phyloP scores from a whole-genome alignment of 2,888 invertebrate species.

The Campaea margaritaria region DNA sequence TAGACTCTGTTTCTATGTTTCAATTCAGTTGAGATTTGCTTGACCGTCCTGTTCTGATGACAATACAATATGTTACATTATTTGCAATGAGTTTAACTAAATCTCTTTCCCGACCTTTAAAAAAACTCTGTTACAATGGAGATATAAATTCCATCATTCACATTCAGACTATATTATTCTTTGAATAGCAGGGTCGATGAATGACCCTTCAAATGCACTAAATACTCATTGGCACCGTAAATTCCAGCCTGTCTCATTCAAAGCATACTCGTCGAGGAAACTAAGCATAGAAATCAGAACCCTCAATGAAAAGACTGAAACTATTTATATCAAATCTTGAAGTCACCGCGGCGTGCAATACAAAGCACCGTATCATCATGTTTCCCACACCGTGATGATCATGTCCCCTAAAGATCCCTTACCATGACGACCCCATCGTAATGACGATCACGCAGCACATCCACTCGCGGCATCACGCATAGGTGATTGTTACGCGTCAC shows the following conservation, averaged over 20 bases:
- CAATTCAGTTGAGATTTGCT: no score
- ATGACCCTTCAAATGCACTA: not conserved
- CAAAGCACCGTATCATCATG: slow-evolving; percentile 28
- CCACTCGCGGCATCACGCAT: slow-evolving; percentile 37
- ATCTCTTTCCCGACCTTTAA: no score
- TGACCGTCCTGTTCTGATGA: no score
- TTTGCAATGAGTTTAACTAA: no score
- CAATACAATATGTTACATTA: no score
- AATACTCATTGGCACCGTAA: not conserved
- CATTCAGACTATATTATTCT: not conserved
- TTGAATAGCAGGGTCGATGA: not conserved
- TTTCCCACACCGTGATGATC: slow-evolving; percentile 18
- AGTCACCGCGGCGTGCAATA: slow-evolving; percentile 23
- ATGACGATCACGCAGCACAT: slow-evolving; percentile 31
- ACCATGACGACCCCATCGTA: slow-evolving; percentile 16
- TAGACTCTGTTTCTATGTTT: no score
- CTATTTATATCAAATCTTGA: slow-evolving; percentile 23
- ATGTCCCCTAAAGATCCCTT: slow-evolving; percentile 21
- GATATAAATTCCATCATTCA: no score
- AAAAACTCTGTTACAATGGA: no score
- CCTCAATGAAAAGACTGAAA: slow-evolving; percentile 4
- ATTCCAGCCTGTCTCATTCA: slow-evolving; percentile 4
- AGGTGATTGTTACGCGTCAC: slow-evolving; percentile 34
- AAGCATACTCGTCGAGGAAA: not conserved
- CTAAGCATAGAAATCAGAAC: slow-evolving; percentile 4